Evolutionary conservation across 2,113 vertebrate genomes (phyloP).

Genomic region (Mastomys coucha): DNA sequence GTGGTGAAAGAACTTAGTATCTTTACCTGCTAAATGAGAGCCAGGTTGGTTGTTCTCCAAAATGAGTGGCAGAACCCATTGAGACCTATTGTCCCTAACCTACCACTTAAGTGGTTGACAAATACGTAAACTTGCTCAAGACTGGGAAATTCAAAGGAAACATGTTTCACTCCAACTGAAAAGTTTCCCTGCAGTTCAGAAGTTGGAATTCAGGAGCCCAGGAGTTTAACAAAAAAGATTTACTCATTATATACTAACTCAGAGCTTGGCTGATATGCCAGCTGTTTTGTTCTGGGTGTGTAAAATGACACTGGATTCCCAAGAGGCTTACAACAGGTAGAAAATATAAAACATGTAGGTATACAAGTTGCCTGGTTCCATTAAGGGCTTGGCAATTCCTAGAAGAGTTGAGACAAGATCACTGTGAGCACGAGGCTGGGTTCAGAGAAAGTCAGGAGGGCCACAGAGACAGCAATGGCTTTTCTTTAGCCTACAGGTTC

Average conservation of each 20-base stretch:
- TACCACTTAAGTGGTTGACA: neutral
- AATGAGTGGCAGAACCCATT: neutral
- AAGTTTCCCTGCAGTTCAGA: neutral
- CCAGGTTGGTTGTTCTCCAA: neutral
- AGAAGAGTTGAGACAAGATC: neutral
- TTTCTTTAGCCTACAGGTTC: neutral
- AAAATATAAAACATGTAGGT: neutral
- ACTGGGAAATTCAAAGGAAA: neutral
- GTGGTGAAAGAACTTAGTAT: neutral
- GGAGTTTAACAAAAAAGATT: neutral
- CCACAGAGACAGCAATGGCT: neutral
- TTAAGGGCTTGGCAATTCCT: neutral
- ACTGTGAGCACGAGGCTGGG: neutral
- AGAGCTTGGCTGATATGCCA: no score
- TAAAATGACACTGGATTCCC: neutral
- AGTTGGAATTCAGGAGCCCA: neutral
- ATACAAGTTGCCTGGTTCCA: neutral
- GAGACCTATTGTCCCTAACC: neutral
- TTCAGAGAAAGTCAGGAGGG: neutral
- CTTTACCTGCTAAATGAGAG: neutral
- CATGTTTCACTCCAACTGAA: neutral
- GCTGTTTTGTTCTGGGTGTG: no score
- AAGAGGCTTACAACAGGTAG: neutral
- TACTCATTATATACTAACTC: neutral
- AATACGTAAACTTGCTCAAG: neutral